Evolutionary conservation across 2,113 vertebrate genomes (phyloP).

Genomic region (Leptocoma aspasia): DNA sequence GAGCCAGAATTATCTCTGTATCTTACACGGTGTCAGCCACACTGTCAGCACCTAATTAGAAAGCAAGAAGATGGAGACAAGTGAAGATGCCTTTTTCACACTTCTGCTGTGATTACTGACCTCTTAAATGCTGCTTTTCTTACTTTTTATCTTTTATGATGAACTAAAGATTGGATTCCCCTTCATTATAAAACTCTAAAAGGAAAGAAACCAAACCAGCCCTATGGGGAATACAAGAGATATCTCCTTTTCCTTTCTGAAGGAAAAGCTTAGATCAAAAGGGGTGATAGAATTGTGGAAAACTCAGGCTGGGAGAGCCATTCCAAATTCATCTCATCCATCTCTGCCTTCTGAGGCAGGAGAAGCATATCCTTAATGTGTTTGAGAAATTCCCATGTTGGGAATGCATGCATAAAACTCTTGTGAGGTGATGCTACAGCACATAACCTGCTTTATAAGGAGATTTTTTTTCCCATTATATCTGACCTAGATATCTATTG

Average conservation of each 20-base stretch:
- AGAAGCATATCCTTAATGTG: not conserved
- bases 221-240: not conserved
- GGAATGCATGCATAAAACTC: not conserved
- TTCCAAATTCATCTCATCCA: not conserved
- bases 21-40: not conserved
- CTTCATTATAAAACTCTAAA: not conserved
- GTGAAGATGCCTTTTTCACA: not conserved
- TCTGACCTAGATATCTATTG: not conserved
- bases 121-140: slow-evolving; percentile 1
- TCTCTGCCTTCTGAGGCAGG: not conserved
- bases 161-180: not conserved
- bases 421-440: not conserved
- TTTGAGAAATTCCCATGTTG: not conserved
- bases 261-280: not conserved
- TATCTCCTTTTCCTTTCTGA: not conserved
- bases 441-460: not conserved
- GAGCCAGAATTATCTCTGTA: not conserved
- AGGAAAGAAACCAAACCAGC: rapidly evolving
- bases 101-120: not conserved
- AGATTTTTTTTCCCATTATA: not conserved
- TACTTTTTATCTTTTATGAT: not conserved
- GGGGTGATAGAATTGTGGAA: not conserved
- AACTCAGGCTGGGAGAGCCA: not conserved
- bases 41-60: slow-evolving; percentile 24
- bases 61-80: not conserved